phyloP scores from a whole-genome alignment of 1,140 invertebrate species.

The Pygmarrhopalites habei region DNA sequence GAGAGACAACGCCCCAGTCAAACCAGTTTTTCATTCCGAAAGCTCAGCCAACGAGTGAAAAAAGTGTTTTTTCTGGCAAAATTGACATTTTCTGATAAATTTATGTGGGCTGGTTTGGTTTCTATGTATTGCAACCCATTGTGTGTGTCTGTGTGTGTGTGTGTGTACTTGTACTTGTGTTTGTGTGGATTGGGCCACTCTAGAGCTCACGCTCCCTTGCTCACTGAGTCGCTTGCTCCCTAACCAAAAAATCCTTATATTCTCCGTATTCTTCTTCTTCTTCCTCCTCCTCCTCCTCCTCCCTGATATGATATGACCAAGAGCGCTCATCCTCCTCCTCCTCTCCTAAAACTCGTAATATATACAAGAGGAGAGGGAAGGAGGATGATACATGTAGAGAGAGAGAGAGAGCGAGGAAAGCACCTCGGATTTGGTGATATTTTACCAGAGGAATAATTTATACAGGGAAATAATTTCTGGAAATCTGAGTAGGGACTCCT shows the following conservation, averaged over 20 bases:
- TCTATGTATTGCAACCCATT: conserved; percentile 14
- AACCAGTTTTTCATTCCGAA: conserved; percentile 34
- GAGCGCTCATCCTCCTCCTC: too few species aligned
- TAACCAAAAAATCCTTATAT: too few species aligned
- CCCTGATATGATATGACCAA: too few species aligned
- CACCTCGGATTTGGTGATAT: conserved; percentile 29
- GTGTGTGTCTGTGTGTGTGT: not conserved
- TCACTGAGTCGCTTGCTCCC: too few species aligned
- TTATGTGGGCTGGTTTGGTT: conserved; percentile 28
- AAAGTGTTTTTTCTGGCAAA: conserved; percentile 35
- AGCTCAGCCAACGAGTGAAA: conserved; percentile 21
- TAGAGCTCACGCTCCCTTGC: conserved; percentile 12
- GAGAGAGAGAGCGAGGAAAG: conserved; percentile 5
- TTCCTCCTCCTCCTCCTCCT: too few species aligned
- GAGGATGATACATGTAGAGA: not conserved
- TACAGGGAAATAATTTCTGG: conserved; percentile 15
- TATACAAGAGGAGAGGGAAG: too few species aligned
- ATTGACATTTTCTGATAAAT: conserved; percentile 40
- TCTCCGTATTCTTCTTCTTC: too few species aligned
- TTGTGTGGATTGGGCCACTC: not conserved
- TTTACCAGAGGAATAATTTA: conserved; percentile 37
- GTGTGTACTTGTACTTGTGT: too few species aligned
- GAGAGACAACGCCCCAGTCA: conserved; percentile 36
- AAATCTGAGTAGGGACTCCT: conserved; percentile 9
- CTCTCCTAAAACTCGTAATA: too few species aligned